These are phyloP conservation scores for Diabrotica undecimpunctata DNA, from an alignment of 1,140 invertebrate genomes.

Conservation along the genomic window DNA sequence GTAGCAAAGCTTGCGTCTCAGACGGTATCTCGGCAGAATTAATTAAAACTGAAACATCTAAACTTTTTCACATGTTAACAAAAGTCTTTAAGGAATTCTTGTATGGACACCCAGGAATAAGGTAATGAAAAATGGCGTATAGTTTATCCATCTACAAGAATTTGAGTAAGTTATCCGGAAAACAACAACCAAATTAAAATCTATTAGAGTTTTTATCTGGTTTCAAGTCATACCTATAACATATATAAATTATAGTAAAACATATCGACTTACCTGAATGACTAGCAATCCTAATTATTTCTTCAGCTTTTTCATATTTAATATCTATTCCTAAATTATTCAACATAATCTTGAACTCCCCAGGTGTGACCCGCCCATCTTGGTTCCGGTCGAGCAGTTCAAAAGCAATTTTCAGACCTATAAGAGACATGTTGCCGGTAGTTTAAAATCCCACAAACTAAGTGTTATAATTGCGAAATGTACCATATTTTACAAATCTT, in stretches of 20 bases:
- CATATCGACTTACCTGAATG: constrained; percentile 54
- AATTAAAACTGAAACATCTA: too few relatives aligned
- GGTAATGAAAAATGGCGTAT: too few relatives aligned
- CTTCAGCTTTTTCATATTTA: constrained; percentile 63
- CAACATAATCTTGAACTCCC: constrained; percentile 71
- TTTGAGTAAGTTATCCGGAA: too few relatives aligned
- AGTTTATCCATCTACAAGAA: too few relatives aligned
- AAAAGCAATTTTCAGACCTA: constrained; percentile 71
- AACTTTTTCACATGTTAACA: too few relatives aligned
- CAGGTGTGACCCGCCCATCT: constrained; percentile 67
- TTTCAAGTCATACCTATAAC: too few relatives aligned
- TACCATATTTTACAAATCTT: neutral
- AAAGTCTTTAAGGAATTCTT: too few relatives aligned
- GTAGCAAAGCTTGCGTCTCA: too few relatives aligned
- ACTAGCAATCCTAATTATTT: constrained; percentile 67
- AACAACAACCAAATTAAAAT: too few relatives aligned
- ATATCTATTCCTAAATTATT: constrained; percentile 69
- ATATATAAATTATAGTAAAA: neutral
- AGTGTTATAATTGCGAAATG: neutral
- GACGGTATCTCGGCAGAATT: too few relatives aligned
- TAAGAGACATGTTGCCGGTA: constrained; percentile 8
- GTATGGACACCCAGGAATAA: too few relatives aligned
- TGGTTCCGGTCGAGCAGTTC: constrained; percentile 68
- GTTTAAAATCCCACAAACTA: constrained; percentile 5
- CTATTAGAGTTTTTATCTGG: too few relatives aligned